phyloP scores from a whole-genome alignment of 2,113 vertebrate genomes.

The Malurus melanocephalus region DNA sequence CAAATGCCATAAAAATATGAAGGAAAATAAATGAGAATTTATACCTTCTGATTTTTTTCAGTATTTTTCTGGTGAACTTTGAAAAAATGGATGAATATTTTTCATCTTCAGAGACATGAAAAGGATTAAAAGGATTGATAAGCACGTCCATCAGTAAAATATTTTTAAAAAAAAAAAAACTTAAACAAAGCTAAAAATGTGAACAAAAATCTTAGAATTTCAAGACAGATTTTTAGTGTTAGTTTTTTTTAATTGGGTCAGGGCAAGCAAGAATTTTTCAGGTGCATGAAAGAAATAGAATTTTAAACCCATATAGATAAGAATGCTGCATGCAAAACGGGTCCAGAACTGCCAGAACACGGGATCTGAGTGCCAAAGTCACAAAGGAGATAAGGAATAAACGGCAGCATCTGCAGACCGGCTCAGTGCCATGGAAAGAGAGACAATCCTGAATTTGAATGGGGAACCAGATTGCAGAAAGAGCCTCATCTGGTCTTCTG shows the following conservation, averaged over 20 bases:
- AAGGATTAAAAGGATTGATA: neutral
- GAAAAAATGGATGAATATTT: neutral
- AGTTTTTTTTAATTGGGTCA: neutral
- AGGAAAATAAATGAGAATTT: neutral
- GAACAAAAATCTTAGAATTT: neutral
- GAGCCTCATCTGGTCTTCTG: neutral
- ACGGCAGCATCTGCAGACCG: neutral
- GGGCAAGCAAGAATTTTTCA: neutral
- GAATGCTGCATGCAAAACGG: neutral
- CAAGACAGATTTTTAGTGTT: neutral
- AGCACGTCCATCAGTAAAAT: neutral
- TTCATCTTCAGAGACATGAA: neutral
- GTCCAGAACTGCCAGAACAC: neutral
- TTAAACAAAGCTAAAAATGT: neutral
- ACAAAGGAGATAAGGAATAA: neutral
- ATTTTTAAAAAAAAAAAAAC: no score
- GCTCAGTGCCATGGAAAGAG: neutral
- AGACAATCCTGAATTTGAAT: slow-evolving; percentile 32
- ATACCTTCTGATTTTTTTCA: neutral
- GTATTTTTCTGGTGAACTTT: neutral
- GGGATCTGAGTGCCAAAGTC: neutral
- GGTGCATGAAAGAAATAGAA: neutral
- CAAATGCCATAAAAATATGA: neutral
- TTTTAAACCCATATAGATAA: neutral
- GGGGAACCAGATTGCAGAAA: neutral